Evolutionary conservation across 1,140 invertebrate species (phyloP), one percentile per base, ranked within the genome.

Genomic region (Cherax destructor): DNA sequence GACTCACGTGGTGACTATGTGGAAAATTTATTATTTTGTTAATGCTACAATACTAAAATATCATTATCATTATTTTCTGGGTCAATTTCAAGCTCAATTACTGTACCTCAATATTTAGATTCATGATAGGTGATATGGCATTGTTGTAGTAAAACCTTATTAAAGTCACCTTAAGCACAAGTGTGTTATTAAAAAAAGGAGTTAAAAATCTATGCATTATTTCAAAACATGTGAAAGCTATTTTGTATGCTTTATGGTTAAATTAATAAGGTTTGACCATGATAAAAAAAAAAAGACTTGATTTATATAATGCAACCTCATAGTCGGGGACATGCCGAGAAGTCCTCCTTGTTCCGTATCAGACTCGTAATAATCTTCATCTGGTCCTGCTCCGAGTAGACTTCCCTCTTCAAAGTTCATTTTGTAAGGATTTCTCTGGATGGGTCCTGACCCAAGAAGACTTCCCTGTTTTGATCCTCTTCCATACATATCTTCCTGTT

Each of bases 81-180:
- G 69, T 72, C 69, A 72, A 72, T 24, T 72, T 30, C 5, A 9
- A 72, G 30, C 24, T 72, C 69, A 72, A 24, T 30, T 72, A 72
- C 69, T 72, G 69, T 72, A 72, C 69, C 69, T 72, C 69, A 72
- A 56, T 56, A 21, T 50, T 81, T 81, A 81, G n/a, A 81, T 81
- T 81, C 79, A 81, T 81, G 79, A 81, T 81, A 72, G 30, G 79
- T 81, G 79, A 81, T 81, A 81, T 81, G 79, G 79, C 79, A 81
- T 81, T 81, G 24, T 56, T 81, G 79, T 50, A 81, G 56, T 81
- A 13, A 41, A 72, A 49, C 69, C 59, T 85, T 50, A 65, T 72
- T 49, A 59, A 83, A 18, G 30, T 24, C n/a, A 49, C 47, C 47
- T 50, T 79, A 41, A 30, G 41, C 56, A 3, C 24, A 81, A 56